Evolutionary conservation across 2,888 invertebrate species (phyloP), one percentile per base, ranked within the genome.

Genomic region (Seladonia tumulorum): DNA sequence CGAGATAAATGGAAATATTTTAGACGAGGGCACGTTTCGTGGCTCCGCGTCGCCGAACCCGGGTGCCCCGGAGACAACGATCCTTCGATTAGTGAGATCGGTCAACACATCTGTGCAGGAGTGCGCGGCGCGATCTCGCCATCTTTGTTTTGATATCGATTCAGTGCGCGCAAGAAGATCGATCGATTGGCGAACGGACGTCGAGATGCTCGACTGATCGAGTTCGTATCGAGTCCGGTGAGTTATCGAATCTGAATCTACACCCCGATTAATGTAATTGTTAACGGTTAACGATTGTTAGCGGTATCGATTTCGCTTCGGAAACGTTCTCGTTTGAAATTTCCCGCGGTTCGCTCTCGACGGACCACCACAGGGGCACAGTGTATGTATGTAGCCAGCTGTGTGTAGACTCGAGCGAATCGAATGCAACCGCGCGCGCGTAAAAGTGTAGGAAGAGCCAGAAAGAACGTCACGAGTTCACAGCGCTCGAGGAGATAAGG

Each of bases 151-250:
- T 82, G 60, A 86, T 86, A 87, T 87, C 82, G 86, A 87, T 86
- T 86, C 70, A 60, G 82, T 87, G 86, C 57, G 84, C 79, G 77
- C 84, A 73, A 76, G 80, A 78, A 81, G 86, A 87, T 87, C 85
- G 85, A 89, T 89, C 87, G 89, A 89, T 89, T 79, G 85, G 83
- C 74, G 81, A 66, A 82, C 89, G 77, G 82, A 79, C 81, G 77
- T 83, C 88, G 88, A 89, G 75, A 89, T 89, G 89, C 76, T 78
- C 88, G 87, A 90, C 79, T 89, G 89, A 87, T 89, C 86, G 83
- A 86, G 79, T 63, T 73, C 70, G 47, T 49, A 83, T 83, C 79
- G 87, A 84, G 80, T 82, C 66, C 66, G 89, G 89, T 89, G 85
- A 89, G 89, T 89, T 84, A 81, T 57, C 79, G 66, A 79, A 77